phyloP scores from a whole-genome alignment of 2,113 vertebrate species.

The Columbina picui region DNA sequence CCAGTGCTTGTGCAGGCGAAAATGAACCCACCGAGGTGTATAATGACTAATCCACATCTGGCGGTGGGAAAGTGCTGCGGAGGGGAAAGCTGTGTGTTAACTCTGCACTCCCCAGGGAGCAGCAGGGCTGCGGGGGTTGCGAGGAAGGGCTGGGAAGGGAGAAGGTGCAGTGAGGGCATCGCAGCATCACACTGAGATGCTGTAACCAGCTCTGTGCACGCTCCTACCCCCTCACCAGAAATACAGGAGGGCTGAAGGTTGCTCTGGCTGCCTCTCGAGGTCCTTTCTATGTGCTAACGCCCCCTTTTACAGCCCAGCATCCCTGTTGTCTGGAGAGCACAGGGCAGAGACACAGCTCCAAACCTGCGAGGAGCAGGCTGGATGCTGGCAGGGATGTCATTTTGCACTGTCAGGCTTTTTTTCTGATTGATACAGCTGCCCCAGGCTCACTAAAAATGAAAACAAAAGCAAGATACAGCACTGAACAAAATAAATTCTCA shows the following conservation, averaged over 20 bases:
- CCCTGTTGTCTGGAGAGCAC: background rate
- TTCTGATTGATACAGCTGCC: background rate
- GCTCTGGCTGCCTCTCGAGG: background rate
- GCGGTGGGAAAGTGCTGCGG: background rate
- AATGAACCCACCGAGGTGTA: background rate
- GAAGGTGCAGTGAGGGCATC: background rate
- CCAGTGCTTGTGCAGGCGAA: background rate
- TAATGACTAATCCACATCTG: background rate
- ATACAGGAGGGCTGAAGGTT: background rate
- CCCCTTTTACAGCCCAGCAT: background rate
- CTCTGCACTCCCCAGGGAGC: background rate
- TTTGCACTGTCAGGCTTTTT: slow-evolving; percentile 13
- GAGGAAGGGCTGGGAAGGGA: too few species aligned
- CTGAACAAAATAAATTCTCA: background rate
- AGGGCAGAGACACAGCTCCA: background rate
- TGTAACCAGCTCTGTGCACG: background rate
- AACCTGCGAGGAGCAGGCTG: background rate
- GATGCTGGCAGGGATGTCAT: accelerated
- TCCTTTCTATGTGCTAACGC: background rate
- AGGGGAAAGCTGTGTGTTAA: background rate
- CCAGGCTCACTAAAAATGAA: background rate
- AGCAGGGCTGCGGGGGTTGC: background rate
- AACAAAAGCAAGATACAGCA: background rate
- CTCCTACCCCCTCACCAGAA: background rate
- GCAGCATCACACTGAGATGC: accelerated